Base-by-base conservation (phyloP, 2,113 vertebrate species). In the Zingel zingel region DNA sequence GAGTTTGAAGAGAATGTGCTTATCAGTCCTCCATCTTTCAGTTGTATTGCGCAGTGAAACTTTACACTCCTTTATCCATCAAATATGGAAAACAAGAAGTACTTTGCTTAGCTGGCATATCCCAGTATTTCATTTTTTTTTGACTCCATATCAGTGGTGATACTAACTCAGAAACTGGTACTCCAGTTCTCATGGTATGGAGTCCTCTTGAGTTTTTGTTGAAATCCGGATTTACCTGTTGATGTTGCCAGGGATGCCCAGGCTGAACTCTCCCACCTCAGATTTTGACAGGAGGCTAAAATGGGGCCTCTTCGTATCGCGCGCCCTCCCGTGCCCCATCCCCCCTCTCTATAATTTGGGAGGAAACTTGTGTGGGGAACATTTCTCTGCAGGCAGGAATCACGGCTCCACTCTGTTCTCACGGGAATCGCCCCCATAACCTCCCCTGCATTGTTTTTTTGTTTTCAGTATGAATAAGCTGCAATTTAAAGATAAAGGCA, bases 211-310 rank as follows among this genome's bases (percentile, higher is more conserved):
- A 3, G 19, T 50, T 56, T 36, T 67, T 7, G 23, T 25, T 30
- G 6, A 18, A 36, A 71, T 61, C 39, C 56, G 23, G 71, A 54
- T 86, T 81, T 75, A 76, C 82, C 89, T 83, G 71, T 43, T 77
- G 63, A 1, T 33, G 64, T 27, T 5, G n/a, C 25, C 45, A n/a
- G 13, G 50, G 58, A 33, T 33, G 16, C 63, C 59, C 25, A 43
- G 16, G 51, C 25, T 30, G 9, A 72, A 27, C 13, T 54, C 21
- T 36, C 51, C 67, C 72, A 43, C 66, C 59, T 81, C 68, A 74
- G 21, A 33, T 33, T 43, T 36, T 77, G 86, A 89, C 82, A 85
- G 74, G 66, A 73, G 63, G 36, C 50, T 62, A 6, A 18, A 82
- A 54, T 75, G 74, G 54, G 73, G 64, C 62, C 76, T 77, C 59